phyloP scores from a whole-genome alignment of 2,888 invertebrate species.

The Serrognathus titanus region DNA sequence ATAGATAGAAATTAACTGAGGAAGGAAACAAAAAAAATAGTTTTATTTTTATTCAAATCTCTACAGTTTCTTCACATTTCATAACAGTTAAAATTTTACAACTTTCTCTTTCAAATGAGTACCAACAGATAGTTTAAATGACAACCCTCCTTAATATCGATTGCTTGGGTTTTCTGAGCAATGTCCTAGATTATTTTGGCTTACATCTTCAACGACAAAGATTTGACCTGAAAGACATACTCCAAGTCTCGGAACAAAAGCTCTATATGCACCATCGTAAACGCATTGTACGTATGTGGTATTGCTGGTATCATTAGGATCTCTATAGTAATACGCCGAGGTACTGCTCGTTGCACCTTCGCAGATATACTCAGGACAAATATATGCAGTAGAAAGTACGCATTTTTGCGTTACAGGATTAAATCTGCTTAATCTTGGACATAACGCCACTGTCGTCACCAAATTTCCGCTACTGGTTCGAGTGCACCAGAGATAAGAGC shows the following conservation, averaged over 20 bases:
- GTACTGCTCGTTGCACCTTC: not conserved
- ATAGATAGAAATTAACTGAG: too few species aligned
- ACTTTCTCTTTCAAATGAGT: too few species aligned
- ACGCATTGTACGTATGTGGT: conserved; percentile 9
- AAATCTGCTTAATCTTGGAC: conserved; percentile 11
- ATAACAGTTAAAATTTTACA: too few species aligned
- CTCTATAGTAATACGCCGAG: not conserved
- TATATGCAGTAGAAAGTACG: conserved; percentile 1
- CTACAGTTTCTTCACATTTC: too few species aligned
- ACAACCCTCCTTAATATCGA: not conserved
- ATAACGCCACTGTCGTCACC: conserved; percentile 3
- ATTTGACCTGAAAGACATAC: conserved; percentile 42
- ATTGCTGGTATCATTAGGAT: conserved; percentile 14
- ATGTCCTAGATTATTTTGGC: not conserved
- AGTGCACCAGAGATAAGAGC: conserved; percentile 5
- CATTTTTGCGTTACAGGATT: conserved; percentile 11
- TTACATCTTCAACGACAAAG: conserved; percentile 24
- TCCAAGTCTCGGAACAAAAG: conserved; percentile 8
- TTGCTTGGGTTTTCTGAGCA: not conserved
- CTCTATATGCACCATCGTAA: conserved; percentile 6
- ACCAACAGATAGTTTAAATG: too few species aligned
- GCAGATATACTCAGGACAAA: conserved; percentile 11
- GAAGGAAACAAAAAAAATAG: too few species aligned
- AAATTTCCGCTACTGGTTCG: not conserved
- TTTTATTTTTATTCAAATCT: too few species aligned